A percentile compares a stretch with the other conserved stretches of the same genome.
Conservation (phyloP, 2,888 invertebrate species). For the Clivina fossor region DNA sequence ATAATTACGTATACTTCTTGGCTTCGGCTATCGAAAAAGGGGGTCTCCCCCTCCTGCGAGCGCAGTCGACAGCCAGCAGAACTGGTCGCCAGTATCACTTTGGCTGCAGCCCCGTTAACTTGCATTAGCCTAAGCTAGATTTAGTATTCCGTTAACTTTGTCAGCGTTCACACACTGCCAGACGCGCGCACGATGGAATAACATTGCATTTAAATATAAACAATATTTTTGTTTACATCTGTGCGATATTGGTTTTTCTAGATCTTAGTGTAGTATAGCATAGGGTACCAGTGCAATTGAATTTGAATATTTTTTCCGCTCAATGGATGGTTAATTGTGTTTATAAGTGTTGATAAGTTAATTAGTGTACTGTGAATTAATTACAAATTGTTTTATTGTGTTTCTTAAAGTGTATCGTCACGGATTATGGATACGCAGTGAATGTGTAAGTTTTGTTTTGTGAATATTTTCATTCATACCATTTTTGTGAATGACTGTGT, state of each 20-base stretch:
- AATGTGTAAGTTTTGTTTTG: constrained; percentile 14
- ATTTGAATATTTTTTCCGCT: too few relatives aligned
- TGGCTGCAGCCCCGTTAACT: constrained; percentile 49
- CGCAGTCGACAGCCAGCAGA: constrained; percentile 45
- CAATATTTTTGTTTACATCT: too few relatives aligned
- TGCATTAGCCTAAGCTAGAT: constrained; percentile 39
- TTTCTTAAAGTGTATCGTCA: too few relatives aligned
- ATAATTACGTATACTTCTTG: constrained; percentile 50
- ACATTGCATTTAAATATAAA: too few relatives aligned
- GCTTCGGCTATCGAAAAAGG: too few relatives aligned
- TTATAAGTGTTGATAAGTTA: too few relatives aligned
- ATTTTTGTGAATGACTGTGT: constrained; percentile 27
- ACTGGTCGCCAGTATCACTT: constrained; percentile 51
- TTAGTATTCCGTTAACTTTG: constrained; percentile 33
- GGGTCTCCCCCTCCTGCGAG: constrained; percentile 42
- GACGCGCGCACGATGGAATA: neutral
- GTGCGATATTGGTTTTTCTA: too few relatives aligned
- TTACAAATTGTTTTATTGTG: too few relatives aligned
- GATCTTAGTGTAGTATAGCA: too few relatives aligned
- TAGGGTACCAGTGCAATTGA: too few relatives aligned
- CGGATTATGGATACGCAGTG: constrained; percentile 29
- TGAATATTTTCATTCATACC: constrained; percentile 4
- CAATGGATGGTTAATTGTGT: too few relatives aligned
- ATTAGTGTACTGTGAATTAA: too few relatives aligned
- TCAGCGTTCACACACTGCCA: constrained; percentile 1